A percentile compares a stretch with the other conserved stretches of the same genome.
These are phyloP conservation scores for Pseudomyrmex concolor DNA, from an alignment of 1,140 invertebrate genomes.

Conservation along the genomic window DNA sequence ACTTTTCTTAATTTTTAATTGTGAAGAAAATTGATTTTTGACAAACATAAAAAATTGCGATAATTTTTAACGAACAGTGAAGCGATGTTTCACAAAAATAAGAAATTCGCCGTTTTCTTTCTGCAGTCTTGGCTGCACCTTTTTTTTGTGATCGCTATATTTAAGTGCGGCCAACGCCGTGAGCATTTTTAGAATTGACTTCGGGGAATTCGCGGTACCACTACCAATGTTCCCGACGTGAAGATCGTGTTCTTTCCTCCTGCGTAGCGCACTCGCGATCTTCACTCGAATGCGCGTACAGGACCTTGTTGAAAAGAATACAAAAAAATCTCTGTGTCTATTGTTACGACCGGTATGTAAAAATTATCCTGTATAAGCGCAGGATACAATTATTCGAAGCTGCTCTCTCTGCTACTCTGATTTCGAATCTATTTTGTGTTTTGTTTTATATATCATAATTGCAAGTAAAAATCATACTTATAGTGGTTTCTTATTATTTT, in stretches of 20 bases:
- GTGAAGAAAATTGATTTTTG: not conserved
- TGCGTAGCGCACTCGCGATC: not conserved
- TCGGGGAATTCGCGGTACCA: conserved; percentile 70
- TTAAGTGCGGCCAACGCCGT: conserved; percentile 78
- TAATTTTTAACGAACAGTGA: not conserved
- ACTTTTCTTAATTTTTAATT: no score
- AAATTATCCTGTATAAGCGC: not conserved
- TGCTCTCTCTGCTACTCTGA: conserved; percentile 17
- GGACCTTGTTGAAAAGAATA: not conserved
- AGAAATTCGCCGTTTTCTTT: conserved; percentile 34
- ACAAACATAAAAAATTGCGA: not conserved
- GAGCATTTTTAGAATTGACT: conserved; percentile 82
- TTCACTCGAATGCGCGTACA: no score
- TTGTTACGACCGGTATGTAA: not conserved
- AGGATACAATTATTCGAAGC: conserved; percentile 17
- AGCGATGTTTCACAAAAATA: conserved; percentile 21
- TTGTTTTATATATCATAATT: not conserved
- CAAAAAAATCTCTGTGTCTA: conserved; percentile 7
- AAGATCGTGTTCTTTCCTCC: conserved; percentile 17
- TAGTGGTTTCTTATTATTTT: no score
- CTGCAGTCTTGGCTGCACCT: conserved; percentile 77
- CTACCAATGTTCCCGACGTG: conserved; percentile 37
- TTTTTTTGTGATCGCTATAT: conserved; percentile 81
- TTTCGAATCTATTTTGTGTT: not conserved
- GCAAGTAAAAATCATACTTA: no score